Conservation (phyloP, 2,113 vertebrate genomes). For the Petaurus breviceps region DNA sequence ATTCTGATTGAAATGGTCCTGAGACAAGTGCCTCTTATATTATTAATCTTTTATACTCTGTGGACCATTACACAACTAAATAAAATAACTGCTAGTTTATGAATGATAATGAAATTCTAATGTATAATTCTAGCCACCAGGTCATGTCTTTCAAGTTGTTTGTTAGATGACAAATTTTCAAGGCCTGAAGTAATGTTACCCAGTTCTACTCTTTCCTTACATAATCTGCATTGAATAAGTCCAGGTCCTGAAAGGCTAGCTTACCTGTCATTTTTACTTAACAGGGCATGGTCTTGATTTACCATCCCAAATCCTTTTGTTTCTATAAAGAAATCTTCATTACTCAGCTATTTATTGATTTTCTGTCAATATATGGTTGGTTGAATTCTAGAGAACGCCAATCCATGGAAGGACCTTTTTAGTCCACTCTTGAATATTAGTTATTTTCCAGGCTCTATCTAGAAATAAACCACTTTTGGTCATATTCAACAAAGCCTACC, state of each 20-base stretch:
- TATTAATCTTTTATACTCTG: no score
- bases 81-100: no score
- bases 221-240: neutral
- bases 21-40: no score
- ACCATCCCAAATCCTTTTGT: neutral
- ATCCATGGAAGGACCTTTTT: neutral
- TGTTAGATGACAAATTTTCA: neutral
- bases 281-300: neutral
- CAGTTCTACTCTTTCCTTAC: neutral
- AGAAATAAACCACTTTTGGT: neutral
- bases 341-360: neutral
- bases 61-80: no score
- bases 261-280: neutral
- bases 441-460: neutral
- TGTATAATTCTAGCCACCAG: neutral
- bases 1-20: no score
- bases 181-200: no score
- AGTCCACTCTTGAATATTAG: neutral
- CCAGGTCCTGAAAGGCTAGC: neutral
- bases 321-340: neutral
- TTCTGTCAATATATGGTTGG: neutral
- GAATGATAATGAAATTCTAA: no score
- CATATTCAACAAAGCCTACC: neutral
- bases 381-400: neutral
- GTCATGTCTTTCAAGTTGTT: neutral